Evolutionary conservation across 2,888 invertebrate species (phyloP), one percentile per base, ranked within the genome.

Genomic region (Neocrepidodera transversa): DNA sequence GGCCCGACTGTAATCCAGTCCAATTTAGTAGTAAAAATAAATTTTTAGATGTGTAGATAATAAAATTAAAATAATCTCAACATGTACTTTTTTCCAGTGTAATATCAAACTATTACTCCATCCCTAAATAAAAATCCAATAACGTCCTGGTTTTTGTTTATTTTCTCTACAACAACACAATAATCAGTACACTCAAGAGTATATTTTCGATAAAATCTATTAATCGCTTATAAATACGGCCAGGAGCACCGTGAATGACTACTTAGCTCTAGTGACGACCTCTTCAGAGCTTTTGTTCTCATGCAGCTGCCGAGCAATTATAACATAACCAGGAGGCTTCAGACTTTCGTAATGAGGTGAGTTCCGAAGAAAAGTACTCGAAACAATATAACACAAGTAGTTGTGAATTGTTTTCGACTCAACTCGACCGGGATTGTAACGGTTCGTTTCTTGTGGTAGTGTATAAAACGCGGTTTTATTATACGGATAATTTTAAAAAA

Each of bases 301-400:
- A 64, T 72, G 73, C 74, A 76, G 74, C 74, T 73, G 74, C 66
- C 67, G 72, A 75, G 73, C 74, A 76, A 76, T 76, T 76, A 76
- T 75, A 75, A 76, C 72, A 70, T 75, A 69, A 70, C 71, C 69
- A 54, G 63, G 60, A 65, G 68, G 63, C 61, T 62, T 60, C 49
- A 65, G 62, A 62, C 59, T 65, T 60, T 65, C 62, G 63, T 70
- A 70, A 68, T 68, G 66, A 70, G 68, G 66, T 60, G 58, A 60
- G 64, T 60, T 68, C 60, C 28, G 52, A 58, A 64, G 62, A 57
- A 62, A 57, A 43, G 56, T 57, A 28, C 59, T 54, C 28, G 35
- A 48, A 58, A 48, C 53, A 53, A 53, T 53, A 53, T 53, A 53
- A 58, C 48, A 53, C 52, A 42, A 58, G 58, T 58, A 53, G 58